phyloP scores from a whole-genome alignment of 2,113 vertebrate genomes.

The Clarias macrocephalus region DNA sequence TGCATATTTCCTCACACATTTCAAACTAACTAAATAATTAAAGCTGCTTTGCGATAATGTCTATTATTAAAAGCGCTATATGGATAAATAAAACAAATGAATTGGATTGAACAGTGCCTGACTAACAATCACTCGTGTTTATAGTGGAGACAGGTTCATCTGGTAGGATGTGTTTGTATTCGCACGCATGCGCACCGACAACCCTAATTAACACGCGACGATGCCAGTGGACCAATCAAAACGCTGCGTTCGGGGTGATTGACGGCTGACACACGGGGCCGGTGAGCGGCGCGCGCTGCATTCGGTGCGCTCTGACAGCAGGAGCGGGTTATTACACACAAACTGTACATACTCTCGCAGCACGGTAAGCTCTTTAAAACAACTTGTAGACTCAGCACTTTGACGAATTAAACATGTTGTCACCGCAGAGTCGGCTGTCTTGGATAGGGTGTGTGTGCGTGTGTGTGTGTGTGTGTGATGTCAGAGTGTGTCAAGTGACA shows the following conservation, averaged over 20 bases:
- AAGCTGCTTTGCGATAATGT: too few relatives aligned
- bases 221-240: conserved; percentile 62
- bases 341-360: background rate
- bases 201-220: conserved; percentile 47
- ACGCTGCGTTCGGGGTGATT: background rate
- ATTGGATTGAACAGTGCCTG: too few relatives aligned
- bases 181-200: conserved; percentile 44
- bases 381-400: background rate
- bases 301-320: background rate
- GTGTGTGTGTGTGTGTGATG: background rate
- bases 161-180: background rate
- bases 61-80: too few relatives aligned
- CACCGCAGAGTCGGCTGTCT: background rate
- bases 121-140: background rate
- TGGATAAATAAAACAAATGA: too few relatives aligned
- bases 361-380: conserved; percentile 18
- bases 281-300: background rate
- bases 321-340: background rate
- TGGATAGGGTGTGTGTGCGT: conserved; percentile 1
- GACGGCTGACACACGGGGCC: conserved; percentile 59
- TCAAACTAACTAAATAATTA: too few relatives aligned
- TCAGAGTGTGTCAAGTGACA: conserved; percentile 9
- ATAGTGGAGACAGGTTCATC: background rate
- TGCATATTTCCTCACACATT: too few relatives aligned
- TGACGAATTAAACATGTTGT: background rate